phyloP scores from a whole-genome alignment of 1,140 invertebrate species.

The Paraescarpia echinospica region DNA sequence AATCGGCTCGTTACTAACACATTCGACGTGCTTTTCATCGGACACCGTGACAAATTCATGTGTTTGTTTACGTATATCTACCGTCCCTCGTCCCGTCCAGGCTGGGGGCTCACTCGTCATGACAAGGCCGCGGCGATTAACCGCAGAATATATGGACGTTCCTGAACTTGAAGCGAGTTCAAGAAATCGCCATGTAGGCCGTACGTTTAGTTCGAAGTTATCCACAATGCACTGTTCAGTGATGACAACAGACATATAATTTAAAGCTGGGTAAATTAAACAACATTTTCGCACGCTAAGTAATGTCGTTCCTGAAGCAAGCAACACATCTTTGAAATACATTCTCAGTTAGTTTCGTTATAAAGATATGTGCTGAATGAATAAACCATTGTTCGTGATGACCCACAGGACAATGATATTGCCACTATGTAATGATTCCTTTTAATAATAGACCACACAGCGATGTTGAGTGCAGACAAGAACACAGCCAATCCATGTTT shows the following conservation, averaged over 20 bases:
- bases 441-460: no score
- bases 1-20: not conserved
- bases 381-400: no score
- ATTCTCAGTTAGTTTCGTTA: no score
- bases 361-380: no score
- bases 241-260: not conserved
- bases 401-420: no score
- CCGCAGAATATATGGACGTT: not conserved
- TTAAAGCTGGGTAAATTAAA: not conserved
- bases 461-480: no score
- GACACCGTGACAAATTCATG: not conserved
- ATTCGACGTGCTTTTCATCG: not conserved
- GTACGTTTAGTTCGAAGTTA: not conserved
- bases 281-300: not conserved
- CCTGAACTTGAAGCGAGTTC: not conserved
- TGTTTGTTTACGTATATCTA: not conserved
- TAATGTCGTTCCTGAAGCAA: not conserved
- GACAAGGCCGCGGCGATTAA: not conserved
- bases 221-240: not conserved
- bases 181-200: not conserved
- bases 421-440: no score
- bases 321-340: not conserved
- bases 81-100: not conserved
- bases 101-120: not conserved
- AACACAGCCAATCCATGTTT: no score